A percentile compares a stretch with the other conserved stretches of the same genome.
Conservation (phyloP, 2,113 vertebrate genomes). For the Suncus etruscus region DNA sequence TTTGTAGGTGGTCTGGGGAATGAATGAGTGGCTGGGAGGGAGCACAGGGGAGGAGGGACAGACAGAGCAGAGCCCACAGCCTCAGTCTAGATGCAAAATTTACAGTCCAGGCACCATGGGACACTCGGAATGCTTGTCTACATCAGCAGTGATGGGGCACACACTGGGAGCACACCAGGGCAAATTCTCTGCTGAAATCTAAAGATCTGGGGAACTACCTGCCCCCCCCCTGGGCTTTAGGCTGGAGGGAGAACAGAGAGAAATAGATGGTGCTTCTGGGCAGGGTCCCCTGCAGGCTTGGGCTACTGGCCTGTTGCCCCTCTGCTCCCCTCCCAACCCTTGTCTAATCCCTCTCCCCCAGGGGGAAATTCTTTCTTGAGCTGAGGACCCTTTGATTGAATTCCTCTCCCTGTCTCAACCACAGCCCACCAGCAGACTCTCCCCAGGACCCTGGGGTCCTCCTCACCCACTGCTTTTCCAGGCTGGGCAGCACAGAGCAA, state of each 20-base stretch:
- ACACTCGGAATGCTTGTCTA: not conserved
- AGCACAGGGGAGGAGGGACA: not conserved
- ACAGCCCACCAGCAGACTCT: too few relatives aligned
- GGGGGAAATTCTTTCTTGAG: not conserved
- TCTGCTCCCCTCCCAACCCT: not conserved
- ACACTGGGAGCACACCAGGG: not conserved
- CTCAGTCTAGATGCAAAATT: not conserved
- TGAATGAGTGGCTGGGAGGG: constrained; percentile 65
- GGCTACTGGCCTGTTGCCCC: not conserved
- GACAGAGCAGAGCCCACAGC: not conserved
- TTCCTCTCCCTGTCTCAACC: not conserved
- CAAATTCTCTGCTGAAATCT: not conserved
- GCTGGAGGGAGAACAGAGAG: not conserved
- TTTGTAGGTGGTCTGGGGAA: constrained; percentile 80
- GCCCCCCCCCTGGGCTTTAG: not conserved
- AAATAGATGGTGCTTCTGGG: accelerated
- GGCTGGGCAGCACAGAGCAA: not conserved
- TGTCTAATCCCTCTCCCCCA: not conserved
- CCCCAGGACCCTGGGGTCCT: not conserved
- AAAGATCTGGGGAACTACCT: not conserved
- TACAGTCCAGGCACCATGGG: not conserved
- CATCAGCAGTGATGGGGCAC: not conserved
- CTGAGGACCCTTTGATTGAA: not conserved
- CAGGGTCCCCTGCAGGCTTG: not conserved
- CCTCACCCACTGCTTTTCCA: not conserved